Conservation (phyloP, 2,888 invertebrate genomes). For the Ctenicera cuprea region DNA sequence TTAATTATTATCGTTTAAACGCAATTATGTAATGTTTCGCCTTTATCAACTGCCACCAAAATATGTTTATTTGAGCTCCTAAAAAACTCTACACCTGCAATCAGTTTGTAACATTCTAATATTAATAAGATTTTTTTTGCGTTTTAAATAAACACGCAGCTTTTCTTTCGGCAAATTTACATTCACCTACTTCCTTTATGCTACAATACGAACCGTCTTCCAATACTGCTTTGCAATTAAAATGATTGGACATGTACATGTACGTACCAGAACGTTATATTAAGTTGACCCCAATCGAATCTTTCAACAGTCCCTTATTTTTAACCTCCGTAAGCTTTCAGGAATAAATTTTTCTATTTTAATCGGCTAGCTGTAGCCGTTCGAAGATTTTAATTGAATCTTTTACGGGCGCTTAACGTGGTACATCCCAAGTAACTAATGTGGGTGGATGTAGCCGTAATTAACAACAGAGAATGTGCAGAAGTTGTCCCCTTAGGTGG, state of each 20-base stretch:
- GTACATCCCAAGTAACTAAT: background rate
- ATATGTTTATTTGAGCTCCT: too few relatives aligned
- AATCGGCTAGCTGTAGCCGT: background rate
- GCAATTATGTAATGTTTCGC: too few relatives aligned
- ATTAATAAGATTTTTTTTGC: too few relatives aligned
- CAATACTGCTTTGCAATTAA: background rate
- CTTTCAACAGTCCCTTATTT: background rate
- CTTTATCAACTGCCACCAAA: too few relatives aligned
- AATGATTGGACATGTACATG: background rate
- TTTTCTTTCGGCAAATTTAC: too few relatives aligned
- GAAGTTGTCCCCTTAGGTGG: conserved; percentile 18
- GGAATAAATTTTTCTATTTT: conserved; percentile 1
- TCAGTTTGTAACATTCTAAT: too few relatives aligned
- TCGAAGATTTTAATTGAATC: background rate
- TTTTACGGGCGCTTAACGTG: background rate
- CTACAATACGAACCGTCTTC: too few relatives aligned
- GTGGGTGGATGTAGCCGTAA: conserved; percentile 1
- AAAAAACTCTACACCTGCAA: too few relatives aligned
- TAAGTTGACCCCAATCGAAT: conserved; percentile 1
- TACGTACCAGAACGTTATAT: background rate
- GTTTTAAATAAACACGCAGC: too few relatives aligned
- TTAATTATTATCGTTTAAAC: too few relatives aligned
- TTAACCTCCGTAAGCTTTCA: background rate
- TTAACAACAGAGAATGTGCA: conserved; percentile 4
- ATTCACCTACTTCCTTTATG: too few relatives aligned